Evolutionary conservation across 2,797 vertebrate genomes (phyloP), one percentile per base, ranked within the genome.

Genomic region (Peromyscus melanophrys): DNA sequence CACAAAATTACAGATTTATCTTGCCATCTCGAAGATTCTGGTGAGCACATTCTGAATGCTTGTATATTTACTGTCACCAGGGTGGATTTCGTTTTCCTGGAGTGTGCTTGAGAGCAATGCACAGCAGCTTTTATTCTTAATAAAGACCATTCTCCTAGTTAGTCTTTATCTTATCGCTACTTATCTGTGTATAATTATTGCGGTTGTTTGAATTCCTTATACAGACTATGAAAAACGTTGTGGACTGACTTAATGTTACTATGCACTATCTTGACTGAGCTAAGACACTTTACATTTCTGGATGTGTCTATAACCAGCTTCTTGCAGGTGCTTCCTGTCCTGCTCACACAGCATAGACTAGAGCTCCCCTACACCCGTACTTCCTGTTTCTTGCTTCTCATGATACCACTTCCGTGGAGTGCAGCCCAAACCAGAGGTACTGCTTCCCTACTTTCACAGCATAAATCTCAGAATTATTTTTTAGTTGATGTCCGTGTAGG

Each of bases 61-160:
- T 27, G 43, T 87, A 71, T 86, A 77, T 52, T 95, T 95, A 89
- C 75, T 83, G 7, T 86, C 31, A 83, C 46, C 13, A 80, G 46
- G n/a, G 40, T 81, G 23, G 67, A 81, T 37, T 93, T 10, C 46
- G 13, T 37, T 89, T 43, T 67, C 61, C n/a, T 17, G 37, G 29
- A 83, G 73, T 55, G 55, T 81, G 95, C 46, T 89, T 76, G 5
- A 88, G 0, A 80, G 46, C 25, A 76, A 57, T 80, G 37, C 29
- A 76, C 37, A 88, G 37, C 65, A 46, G 52, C 59, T 85, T 43
- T 95, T 61, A 89, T 92, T 96, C 46, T 84, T 90, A 96, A 96
- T 65, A 76, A 40, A 85, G 34, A 82, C 40, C 49, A 93, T 78
- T 80, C 17, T 88, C 12, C 69, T 88, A 94, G 23, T 95, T 89